These are phyloP conservation scores for Coenonympha glycerion DNA, from an alignment of 2,888 invertebrate genomes.

Conservation along the genomic window DNA sequence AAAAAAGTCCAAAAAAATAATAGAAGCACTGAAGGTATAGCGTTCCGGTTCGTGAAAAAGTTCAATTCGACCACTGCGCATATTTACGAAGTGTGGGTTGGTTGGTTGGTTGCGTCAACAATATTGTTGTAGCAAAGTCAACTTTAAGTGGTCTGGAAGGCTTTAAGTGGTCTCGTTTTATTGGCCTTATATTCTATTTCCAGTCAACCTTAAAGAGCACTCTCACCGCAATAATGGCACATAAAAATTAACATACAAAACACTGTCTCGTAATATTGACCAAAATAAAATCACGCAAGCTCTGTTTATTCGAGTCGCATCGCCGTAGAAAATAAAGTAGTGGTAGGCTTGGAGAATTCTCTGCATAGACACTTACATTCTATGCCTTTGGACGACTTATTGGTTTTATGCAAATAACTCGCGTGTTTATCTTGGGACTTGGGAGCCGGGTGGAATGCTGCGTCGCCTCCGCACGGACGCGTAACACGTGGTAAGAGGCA, in stretches of 20 bases:
- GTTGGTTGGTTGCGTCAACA: background rate
- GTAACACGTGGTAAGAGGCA: slow-evolving; percentile 21
- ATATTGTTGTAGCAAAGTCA: too few species aligned
- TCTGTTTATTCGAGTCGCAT: slow-evolving; percentile 16
- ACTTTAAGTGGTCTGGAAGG: too few species aligned
- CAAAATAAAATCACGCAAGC: slow-evolving; percentile 11
- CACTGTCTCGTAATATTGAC: slow-evolving; percentile 3
- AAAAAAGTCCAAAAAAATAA: too few species aligned
- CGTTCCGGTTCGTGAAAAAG: too few species aligned
- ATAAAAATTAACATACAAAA: slow-evolving; percentile 12
- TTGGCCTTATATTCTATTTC: background rate
- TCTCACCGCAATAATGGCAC: background rate
- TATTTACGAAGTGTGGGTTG: too few species aligned
- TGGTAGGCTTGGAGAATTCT: slow-evolving; percentile 11
- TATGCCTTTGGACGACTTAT: slow-evolving; percentile 25
- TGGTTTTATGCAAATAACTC: slow-evolving; percentile 29
- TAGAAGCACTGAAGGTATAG: too few species aligned
- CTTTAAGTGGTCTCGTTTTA: background rate
- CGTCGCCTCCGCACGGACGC: slow-evolving; percentile 24
- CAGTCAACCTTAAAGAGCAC: background rate
- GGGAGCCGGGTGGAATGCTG: slow-evolving; percentile 37
- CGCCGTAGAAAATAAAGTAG: slow-evolving; percentile 15
- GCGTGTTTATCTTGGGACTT: slow-evolving; percentile 35
- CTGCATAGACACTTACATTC: slow-evolving; percentile 24
- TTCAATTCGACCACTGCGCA: too few species aligned